Evolutionary conservation across 2,888 invertebrate genomes (phyloP).

Genomic region (Schizaphis graminum): DNA sequence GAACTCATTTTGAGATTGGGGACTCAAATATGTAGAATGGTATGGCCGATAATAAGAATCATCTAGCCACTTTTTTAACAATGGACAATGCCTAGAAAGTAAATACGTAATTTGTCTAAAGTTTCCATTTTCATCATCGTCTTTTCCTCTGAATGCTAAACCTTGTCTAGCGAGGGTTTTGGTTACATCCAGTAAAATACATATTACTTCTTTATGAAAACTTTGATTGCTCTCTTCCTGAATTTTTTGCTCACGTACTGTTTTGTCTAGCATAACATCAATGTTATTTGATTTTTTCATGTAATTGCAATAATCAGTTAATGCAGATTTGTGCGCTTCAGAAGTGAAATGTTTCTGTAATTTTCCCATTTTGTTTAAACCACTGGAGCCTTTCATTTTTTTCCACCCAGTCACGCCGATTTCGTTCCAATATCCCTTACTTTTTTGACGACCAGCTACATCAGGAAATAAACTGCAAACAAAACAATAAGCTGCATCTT

Average conservation of each 20-base stretch:
- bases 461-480: conserved; percentile 46
- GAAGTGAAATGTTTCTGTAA: conserved; percentile 34
- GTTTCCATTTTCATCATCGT: conserved; percentile 37
- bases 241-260: conserved; percentile 16
- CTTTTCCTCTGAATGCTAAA: conserved; percentile 43
- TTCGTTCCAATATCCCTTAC: neutral
- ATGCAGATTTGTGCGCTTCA: conserved; percentile 20
- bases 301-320: conserved; percentile 35
- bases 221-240: conserved; percentile 12
- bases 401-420: conserved; percentile 13
- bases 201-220: conserved; percentile 46
- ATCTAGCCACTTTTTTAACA: conserved; percentile 43
- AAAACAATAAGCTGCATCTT: conserved; percentile 41
- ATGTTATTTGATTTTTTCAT: conserved; percentile 34
- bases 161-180: conserved; percentile 19
- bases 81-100: conserved; percentile 24
- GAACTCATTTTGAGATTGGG: conserved; percentile 61
- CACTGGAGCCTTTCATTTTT: conserved; percentile 22
- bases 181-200: conserved; percentile 13
- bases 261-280: conserved; percentile 7
- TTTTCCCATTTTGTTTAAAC: conserved; percentile 21
- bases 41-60: no score
- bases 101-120: conserved; percentile 46
- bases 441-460: conserved; percentile 45
- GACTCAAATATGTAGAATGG: conserved; percentile 63